phyloP scores from a whole-genome alignment of 37 sponge, comb jelly and placozoan genomes.

The Ianthella basta region DNA sequence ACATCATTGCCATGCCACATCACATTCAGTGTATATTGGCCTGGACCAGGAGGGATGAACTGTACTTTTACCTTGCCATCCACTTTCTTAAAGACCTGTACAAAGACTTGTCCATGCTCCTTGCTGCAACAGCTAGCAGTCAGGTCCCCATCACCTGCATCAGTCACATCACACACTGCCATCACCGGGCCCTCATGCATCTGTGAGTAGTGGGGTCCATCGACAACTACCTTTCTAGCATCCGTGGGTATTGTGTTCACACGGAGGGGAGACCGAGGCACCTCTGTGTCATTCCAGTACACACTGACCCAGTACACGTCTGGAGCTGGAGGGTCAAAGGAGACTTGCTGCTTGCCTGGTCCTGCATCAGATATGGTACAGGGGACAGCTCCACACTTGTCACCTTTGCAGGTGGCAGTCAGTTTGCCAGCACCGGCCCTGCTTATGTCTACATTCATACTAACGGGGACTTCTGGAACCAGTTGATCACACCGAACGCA shows the following conservation, averaged over 20 bases:
- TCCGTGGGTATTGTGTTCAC: conserved; percentile 16
- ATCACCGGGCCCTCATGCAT: conserved; percentile 28
- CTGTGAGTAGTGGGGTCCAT: conserved; percentile 38
- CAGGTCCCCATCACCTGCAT: conserved; percentile 74
- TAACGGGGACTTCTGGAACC: not conserved
- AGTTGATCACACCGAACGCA: not conserved
- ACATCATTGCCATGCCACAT: conserved; percentile 60
- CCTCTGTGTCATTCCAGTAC: conserved; percentile 34
- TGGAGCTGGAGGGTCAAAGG: conserved; percentile 55
- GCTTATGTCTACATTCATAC: not conserved
- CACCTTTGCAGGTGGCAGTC: conserved; percentile 51
- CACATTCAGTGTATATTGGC: conserved; percentile 57
- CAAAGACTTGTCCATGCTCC: conserved; percentile 49
- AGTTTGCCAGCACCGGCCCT: conserved; percentile 52
- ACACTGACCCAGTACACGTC: conserved; percentile 43
- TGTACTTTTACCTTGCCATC: conserved; percentile 25
- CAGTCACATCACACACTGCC: conserved; percentile 28
- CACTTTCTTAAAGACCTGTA: conserved; percentile 28
- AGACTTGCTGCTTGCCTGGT: conserved; percentile 39
- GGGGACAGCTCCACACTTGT: conserved; percentile 32
- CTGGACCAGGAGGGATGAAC: conserved; percentile 51
- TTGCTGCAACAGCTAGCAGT: conserved; percentile 51
- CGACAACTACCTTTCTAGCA: conserved; percentile 36
- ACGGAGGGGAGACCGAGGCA: conserved; percentile 54
- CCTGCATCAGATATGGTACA: conserved; percentile 25